Conservation (phyloP, 2,888 invertebrate species). For the Hyposoter didymator region DNA sequence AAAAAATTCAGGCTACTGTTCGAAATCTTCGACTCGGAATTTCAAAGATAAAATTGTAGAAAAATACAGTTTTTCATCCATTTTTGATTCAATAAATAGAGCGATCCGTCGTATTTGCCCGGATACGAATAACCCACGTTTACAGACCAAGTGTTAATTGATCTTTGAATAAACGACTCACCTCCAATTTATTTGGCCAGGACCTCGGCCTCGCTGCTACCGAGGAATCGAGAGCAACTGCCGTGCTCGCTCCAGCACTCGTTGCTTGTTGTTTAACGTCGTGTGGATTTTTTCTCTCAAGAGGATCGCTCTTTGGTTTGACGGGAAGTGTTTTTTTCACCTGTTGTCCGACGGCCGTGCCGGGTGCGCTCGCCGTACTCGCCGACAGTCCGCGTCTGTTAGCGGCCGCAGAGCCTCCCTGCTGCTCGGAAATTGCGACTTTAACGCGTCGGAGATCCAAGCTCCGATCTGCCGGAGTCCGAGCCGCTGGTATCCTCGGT, state of each 20-base stretch:
- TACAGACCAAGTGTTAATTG: too few species aligned
- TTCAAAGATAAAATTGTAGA: too few species aligned
- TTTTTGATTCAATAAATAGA: too few species aligned
- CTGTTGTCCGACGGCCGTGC: constrained; percentile 66
- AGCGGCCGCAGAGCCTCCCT: neutral
- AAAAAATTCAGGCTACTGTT: too few species aligned
- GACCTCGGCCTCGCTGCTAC: constrained; percentile 79
- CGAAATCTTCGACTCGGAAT: too few species aligned
- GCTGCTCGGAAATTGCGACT: constrained; percentile 82
- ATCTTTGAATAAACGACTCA: constrained; percentile 55
- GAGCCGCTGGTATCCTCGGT: constrained; percentile 76
- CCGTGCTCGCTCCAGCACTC: neutral
- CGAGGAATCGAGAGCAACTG: neutral
- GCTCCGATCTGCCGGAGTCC: constrained; percentile 77
- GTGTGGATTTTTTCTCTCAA: constrained; percentile 80
- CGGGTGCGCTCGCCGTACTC: constrained; percentile 67
- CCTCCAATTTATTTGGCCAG: constrained; percentile 83
- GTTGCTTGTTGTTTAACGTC: constrained; percentile 74
- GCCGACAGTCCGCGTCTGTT: neutral
- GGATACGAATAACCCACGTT: too few species aligned
- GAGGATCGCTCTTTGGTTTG: constrained; percentile 82
- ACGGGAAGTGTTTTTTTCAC: constrained; percentile 74
- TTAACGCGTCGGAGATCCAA: constrained; percentile 83
- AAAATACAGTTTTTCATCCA: too few species aligned
- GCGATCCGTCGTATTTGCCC: too few species aligned